A percentile compares a stretch with the other conserved stretches of the same genome.
Evolutionary conservation across 2,113 vertebrate species (phyloP).

Genomic region (Chloroceryle aenea): DNA sequence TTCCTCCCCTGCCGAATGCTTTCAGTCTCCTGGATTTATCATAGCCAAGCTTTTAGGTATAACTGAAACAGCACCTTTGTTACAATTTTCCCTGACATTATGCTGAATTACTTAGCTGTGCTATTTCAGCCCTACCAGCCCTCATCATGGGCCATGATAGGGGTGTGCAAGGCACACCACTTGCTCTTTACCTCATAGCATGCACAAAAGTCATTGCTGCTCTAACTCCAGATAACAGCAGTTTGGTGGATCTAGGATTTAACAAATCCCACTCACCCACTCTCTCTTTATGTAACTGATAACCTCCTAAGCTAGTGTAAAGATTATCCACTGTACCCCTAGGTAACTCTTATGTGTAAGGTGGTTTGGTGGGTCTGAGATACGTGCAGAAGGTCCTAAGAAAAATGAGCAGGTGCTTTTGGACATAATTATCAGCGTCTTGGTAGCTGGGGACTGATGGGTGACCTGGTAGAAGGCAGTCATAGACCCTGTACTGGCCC

Average conservation of each 20-base stretch:
- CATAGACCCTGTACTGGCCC: background rate
- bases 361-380: background rate
- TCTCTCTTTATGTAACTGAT: fast-evolving
- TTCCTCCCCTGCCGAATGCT: fast-evolving
- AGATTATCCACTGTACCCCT: background rate
- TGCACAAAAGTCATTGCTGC: background rate
- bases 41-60: background rate
- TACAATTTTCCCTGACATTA: background rate
- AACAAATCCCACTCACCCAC: background rate
- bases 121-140: background rate
- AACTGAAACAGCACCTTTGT: background rate
- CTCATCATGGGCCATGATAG: background rate
- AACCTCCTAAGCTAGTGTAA: background rate
- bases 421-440: background rate
- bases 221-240: background rate
- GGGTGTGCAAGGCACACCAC: background rate
- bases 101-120: background rate
- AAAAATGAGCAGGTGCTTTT: background rate
- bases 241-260: background rate
- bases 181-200: background rate
- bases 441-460: background rate
- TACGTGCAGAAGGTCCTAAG: background rate
- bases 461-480: background rate
- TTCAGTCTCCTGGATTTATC: background rate
- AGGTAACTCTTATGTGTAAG: background rate